Base-by-base conservation (phyloP, 2,113 vertebrate species). In the Cromileptes altivelis region DNA sequence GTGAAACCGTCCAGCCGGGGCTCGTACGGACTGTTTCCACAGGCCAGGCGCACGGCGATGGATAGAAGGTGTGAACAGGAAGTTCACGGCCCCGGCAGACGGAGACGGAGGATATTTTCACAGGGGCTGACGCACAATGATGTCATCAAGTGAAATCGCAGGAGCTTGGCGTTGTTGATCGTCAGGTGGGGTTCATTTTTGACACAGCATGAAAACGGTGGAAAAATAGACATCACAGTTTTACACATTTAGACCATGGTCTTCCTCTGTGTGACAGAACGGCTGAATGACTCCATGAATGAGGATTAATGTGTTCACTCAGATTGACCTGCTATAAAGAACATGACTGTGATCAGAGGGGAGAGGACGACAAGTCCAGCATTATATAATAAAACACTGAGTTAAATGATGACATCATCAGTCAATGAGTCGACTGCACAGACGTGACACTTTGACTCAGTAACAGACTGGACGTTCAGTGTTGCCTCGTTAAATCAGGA, bases 1-100 rank as follows among this genome's bases (percentile, higher is more conserved):
- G 88, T 78, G 77, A 92, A 92, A 89, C 75, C 21, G 37, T 72
- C 60, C 37, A 85, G 68, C 80, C 78, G 2, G 53, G 33, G 42
- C 73, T 74, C 78, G 63, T 25, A 49, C 50, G 6, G n/a, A n/a
- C 69, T 19, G 19, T 60, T 67, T 61, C 12, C 61, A 0, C 61
- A 37, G 55, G 49, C 33, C 58, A 33, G 78, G 77, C 25, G 19
- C 17, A 37, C 62, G 5, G 5, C 7, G 62, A 14, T 8, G 60
- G 71, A 15, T 2, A 17, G 65, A 23, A 73, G 84, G 80, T 80
- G 76, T 10, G 82, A 85, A 81, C n/a, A 58, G 79, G 76, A 87
- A 87, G 74, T 57, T 60, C 40, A 50, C 42, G 53, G 56, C 52
- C 3, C 27, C 57, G 12, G 62, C 63, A 68, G 73, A 62, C 25